Base-by-base conservation (phyloP, 2,797 vertebrate genomes). In the Tarsius wallacei region DNA sequence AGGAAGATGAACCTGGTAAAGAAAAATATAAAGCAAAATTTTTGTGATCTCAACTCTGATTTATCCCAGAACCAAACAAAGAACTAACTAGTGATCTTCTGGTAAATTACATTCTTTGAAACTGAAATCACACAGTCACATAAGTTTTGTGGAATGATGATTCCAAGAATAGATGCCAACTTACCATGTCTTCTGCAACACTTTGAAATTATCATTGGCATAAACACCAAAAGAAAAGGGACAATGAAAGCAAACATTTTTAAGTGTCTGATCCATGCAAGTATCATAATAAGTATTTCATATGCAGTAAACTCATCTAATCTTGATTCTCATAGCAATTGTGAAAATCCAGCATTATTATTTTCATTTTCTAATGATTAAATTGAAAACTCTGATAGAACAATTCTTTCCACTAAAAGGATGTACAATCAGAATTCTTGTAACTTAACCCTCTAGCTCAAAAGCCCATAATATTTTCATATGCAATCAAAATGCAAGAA, bases 391-490 rank as follows among this genome's bases (percentile, higher is more conserved):
- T 87, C 5, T 71, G 22, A 22, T 84, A 85, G 24, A 64, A 33
- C 31, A 68, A 80, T 31, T 82, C 51, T 88, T 82, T 63, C 28
- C 51, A 57, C 21, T 78, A 31, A 33, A 3, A 87, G 17, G n/a
- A 89, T n/a, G 8, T 61, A 66, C n/a, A 84, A 66, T 68, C 64
- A 49, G 33, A 95, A 57, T 71, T 88, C 13, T 80, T 94, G n/a
- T 36, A 28, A 63, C 17, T 81, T 74, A 85, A 80, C 51, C 42
- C 1, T 51, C 26, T 55, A 68, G 19, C 36, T 73, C 57, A 42
- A 78, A 83, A 33, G 7, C 17, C 22, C 15, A 16, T 7, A n/a
- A n/a, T 73, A 2, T 61, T 78, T 87, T 61, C 64, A 49, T 73
- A 28, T 1, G 7, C 10, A 7, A 49, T 28, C 1, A 8, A 33